Evolutionary conservation across 2,113 vertebrate species (phyloP), one percentile per base, ranked within the genome.

Genomic region (Nesoenas mayeri): DNA sequence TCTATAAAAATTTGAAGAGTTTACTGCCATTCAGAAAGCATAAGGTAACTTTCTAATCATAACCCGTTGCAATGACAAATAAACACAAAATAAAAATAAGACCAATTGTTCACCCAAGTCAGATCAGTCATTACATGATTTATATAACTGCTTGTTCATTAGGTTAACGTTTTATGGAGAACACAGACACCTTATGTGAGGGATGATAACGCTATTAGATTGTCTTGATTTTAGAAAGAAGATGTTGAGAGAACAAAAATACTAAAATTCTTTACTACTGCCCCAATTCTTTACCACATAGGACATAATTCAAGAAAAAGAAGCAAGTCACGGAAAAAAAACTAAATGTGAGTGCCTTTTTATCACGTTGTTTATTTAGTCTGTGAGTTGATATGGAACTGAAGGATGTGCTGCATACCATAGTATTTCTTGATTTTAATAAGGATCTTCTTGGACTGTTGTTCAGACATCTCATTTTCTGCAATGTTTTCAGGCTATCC

Each of bases 321-420:
- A 77, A 56, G 50, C 56, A 64, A 61, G 6, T 24, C 0, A 0
- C 0, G 0, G 40, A 53, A 3, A 22, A 22, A 72, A 50, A 83
- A 66, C 22, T 29, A 62, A 47, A 78, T 42, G 17, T 54, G 19
- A 51, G 13, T 54, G 62, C 3, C 4, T 67, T 61, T 71, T 81
- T 28, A 40, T 64, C 6, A 1, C 34, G 3, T 31, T 74, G 15
- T 79, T 71, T 64, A 31, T 67, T 57, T 75, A n/a, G 7, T 42
- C 25, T 81, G 6, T 26, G 13, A 54, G 79, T 67, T 89, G 15
- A 6, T 40, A 19, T 70, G 21, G 12, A 61, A 70, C 40, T 70
- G 48, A 53, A 66, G 56, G 29, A 31, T 47, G 5, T n/a, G 20
- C 9, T 75, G 7, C 40, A 17, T 70, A 20, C 9, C 10, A 10